Evolutionary conservation across 2,113 vertebrate species (phyloP).

Genomic region (Clinocottus analis): DNA sequence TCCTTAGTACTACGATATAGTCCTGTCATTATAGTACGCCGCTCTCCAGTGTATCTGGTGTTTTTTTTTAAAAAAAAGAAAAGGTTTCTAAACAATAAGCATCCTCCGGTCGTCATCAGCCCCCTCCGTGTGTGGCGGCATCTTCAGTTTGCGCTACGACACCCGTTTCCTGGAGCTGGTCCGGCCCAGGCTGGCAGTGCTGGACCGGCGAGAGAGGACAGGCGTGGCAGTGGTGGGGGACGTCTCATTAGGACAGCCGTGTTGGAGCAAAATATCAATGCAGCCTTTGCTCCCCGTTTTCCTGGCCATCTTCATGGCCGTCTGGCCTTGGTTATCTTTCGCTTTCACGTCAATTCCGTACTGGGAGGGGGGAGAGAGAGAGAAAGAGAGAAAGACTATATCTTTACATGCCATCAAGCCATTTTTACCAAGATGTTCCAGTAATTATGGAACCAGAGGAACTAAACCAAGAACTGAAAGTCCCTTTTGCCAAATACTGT

Average conservation of each 20-base stretch:
- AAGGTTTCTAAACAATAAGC: not conserved
- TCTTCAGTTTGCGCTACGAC: conserved; percentile 64
- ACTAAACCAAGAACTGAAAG: not conserved
- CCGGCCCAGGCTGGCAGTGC: conserved; percentile 90
- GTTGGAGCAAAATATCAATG: conserved; percentile 90
- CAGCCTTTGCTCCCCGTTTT: conserved; percentile 90
- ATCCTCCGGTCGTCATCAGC: not conserved
- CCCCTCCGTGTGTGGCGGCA: not conserved
- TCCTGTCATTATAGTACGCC: conserved; percentile 27
- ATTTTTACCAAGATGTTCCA: not conserved
- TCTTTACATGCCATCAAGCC: not conserved
- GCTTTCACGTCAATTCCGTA: conserved; percentile 90
- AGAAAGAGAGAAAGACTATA: not conserved
- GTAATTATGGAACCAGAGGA: conserved; percentile 1
- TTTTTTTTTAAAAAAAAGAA: conserved; percentile 8
- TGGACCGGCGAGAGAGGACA: conserved; percentile 88
- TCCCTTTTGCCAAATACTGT: not conserved
- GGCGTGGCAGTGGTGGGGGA: conserved; percentile 85
- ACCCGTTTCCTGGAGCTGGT: conserved; percentile 85
- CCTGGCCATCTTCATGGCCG: conserved; percentile 87
- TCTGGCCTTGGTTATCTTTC: conserved; percentile 88
- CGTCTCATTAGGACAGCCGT: conserved; percentile 89
- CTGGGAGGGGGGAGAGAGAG: conserved; percentile 65
- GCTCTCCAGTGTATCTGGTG: not conserved
- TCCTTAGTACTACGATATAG: conserved; percentile 23